Conservation (phyloP, 2,113 vertebrate species). For the Mixornis gularis region DNA sequence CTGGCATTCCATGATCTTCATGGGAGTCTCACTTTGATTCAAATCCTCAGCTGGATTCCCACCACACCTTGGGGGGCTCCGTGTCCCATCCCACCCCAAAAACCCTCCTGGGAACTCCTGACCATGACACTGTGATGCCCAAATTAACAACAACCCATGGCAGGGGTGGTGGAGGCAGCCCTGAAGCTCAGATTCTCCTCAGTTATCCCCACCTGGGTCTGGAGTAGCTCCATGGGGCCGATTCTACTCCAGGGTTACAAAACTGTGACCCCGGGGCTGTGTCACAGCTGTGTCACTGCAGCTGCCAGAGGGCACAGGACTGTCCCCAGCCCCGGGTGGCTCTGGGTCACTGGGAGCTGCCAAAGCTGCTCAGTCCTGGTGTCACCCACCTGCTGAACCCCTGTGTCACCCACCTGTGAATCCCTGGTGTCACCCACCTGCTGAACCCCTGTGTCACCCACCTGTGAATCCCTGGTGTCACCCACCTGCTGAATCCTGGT, state of each 20-base stretch:
- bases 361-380: neutral
- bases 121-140: fast-evolving
- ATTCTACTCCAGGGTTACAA: too few relatives aligned
- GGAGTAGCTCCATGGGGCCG: fast-evolving
- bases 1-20: neutral
- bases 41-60: neutral
- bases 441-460: neutral
- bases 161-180: neutral
- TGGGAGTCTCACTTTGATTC: neutral
- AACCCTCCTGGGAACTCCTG: neutral
- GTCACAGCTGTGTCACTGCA: neutral
- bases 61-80: neutral
- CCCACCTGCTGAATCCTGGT: neutral
- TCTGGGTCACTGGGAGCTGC: neutral
- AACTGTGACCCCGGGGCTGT: neutral
- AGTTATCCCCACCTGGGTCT: neutral
- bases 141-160: too few relatives aligned
- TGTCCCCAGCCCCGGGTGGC: neutral
- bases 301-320: neutral
- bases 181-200: neutral
- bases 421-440: neutral
- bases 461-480: neutral
- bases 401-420: neutral
- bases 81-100: neutral
- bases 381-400: neutral